Percentiles rank a stretch among this genome's conserved stretches.
Evolutionary conservation across 2,888 invertebrate genomes (phyloP).

Genomic region (Euzophera pinguis): DNA sequence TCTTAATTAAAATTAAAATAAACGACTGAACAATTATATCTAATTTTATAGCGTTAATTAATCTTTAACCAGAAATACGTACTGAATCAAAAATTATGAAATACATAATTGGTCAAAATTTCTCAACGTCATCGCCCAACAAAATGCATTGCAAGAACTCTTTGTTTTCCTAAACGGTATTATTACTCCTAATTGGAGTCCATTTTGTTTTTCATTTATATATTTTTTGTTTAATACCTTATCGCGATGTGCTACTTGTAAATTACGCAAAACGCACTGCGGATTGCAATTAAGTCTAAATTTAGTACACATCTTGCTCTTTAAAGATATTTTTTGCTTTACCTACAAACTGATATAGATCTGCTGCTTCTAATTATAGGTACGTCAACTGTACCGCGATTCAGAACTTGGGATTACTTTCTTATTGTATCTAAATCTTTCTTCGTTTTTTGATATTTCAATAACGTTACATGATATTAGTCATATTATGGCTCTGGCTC

Average conservation of each 20-base stretch:
- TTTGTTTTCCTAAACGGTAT: not conserved
- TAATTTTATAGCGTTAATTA: not conserved
- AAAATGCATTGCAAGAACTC: not conserved
- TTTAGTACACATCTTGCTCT: not conserved
- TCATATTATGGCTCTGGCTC: too few species aligned
- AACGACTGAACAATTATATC: not conserved
- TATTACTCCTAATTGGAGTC: not conserved
- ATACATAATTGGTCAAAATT: not conserved
- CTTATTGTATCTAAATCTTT: too few species aligned
- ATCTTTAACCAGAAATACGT: not conserved
- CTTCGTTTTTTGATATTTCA: too few species aligned
- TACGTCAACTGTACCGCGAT: too few species aligned
- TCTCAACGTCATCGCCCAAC: not conserved
- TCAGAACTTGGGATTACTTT: too few species aligned
- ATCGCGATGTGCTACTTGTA: constrained; percentile 5
- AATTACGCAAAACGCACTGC: not conserved
- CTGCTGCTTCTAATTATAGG: too few species aligned
- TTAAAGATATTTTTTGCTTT: too few species aligned
- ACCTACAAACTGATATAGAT: too few species aligned
- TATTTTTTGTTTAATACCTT: not conserved
- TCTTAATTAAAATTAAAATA: too few species aligned
- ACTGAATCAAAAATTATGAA: not conserved
- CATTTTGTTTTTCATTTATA: constrained; percentile 1
- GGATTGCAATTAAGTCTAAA: not conserved
- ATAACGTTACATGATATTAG: too few species aligned